A percentile compares a stretch with the other conserved stretches of the same genome.
phyloP scores from a whole-genome alignment of 2,888 invertebrate species.

The Pristionchus mayeri region DNA sequence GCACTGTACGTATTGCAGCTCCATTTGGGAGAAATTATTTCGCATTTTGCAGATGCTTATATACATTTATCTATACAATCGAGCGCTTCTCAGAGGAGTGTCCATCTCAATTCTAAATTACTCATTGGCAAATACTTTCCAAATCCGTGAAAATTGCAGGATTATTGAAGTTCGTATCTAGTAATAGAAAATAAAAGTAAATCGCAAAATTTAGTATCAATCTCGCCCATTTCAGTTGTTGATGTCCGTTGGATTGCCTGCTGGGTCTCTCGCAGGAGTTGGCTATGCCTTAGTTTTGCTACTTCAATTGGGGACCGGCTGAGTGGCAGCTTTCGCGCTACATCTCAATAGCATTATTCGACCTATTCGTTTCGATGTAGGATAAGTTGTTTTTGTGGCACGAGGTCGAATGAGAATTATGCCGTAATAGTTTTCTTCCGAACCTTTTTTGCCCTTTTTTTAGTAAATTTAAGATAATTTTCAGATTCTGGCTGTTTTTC shows the following conservation, averaged over 20 bases:
- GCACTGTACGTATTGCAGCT: not conserved
- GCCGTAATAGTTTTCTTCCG: too few species aligned
- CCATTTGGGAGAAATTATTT: not conserved
- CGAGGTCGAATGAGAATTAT: too few species aligned
- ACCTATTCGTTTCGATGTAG: not conserved
- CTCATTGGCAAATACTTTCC: not conserved
- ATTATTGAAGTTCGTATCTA: not conserved
- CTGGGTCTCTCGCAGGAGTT: not conserved
- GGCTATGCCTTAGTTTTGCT: not conserved
- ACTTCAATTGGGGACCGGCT: not conserved
- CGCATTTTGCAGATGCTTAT: too few species aligned
- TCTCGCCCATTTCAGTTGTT: too few species aligned
- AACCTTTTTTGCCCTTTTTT: too few species aligned
- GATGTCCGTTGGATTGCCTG: too few species aligned
- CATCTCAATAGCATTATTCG: not conserved
- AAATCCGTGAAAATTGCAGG: not conserved
- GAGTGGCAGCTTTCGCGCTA: not conserved
- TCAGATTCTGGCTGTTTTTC: slow-evolving; percentile 8
- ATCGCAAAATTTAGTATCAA: too few species aligned
- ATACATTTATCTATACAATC: not conserved
- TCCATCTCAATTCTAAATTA: not conserved
- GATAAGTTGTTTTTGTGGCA: too few species aligned
- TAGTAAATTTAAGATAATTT: not conserved
- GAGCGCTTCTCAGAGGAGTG: not conserved
- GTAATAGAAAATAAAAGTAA: too few species aligned